A percentile compares a stretch with the other conserved stretches of the same genome.
Conservation (phyloP, 2,797 vertebrate genomes). For the Hozukius guyotensis region DNA sequence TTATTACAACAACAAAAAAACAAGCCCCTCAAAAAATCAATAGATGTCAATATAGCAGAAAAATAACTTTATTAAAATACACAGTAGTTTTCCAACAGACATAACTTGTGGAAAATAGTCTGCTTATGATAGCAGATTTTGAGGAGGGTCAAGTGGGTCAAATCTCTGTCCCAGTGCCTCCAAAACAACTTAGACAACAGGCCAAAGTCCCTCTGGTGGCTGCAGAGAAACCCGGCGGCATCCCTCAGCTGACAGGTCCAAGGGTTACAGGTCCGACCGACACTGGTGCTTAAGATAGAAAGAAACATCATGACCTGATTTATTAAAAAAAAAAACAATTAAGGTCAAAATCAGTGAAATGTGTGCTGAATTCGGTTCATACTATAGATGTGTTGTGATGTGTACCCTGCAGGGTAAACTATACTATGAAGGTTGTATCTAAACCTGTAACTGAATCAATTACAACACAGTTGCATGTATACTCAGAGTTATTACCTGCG, state of each 20-base stretch:
- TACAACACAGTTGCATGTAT: neutral
- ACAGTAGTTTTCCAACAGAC: neutral
- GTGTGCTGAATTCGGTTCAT: neutral
- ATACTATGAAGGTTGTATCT: neutral
- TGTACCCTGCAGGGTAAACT: neutral
- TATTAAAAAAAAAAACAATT: no score
- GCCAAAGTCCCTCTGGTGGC: constrained; percentile 55
- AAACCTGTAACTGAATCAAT: neutral
- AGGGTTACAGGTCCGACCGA: neutral
- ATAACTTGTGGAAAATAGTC: neutral
- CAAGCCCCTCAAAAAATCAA: neutral
- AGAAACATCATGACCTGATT: neutral
- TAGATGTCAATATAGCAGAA: neutral
- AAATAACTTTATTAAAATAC: neutral
- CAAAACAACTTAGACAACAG: constrained; percentile 23
- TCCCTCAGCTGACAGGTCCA: constrained; percentile 25
- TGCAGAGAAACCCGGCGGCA: neutral
- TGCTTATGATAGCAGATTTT: neutral
- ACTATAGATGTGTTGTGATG: neutral
- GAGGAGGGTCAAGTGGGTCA: neutral
- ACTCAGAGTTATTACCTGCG: neutral
- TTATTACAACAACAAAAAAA: neutral
- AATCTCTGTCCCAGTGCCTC: neutral
- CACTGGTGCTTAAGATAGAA: neutral
- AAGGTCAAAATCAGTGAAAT: neutral